Conservation (phyloP, 2,888 invertebrate genomes). For the Eupithecia pulchellata region DNA sequence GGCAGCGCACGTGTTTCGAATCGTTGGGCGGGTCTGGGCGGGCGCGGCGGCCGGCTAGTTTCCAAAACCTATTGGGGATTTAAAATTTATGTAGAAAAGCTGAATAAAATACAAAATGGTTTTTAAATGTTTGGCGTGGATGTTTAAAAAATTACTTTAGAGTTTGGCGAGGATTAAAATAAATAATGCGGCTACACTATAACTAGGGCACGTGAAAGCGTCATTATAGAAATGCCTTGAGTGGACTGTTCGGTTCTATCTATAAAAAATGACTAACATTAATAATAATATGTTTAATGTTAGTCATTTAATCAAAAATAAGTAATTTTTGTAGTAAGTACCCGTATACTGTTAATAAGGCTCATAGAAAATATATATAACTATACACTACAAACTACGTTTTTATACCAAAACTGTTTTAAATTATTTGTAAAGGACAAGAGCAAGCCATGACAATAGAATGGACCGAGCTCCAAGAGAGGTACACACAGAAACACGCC, state of each 20-base stretch:
- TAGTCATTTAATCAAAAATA: no score
- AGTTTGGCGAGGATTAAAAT: background rate
- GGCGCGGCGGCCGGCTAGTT: conserved; percentile 24
- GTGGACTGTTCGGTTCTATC: no score
- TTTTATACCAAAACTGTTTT: conserved; percentile 4
- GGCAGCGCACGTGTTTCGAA: conserved; percentile 38
- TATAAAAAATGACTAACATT: no score
- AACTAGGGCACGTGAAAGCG: no score
- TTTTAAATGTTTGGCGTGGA: conserved; percentile 1
- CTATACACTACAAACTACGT: background rate
- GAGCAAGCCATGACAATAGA: conserved; percentile 42
- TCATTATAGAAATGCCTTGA: no score
- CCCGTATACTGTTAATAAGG: no score
- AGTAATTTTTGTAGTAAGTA: no score
- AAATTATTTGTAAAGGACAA: conserved; percentile 24
- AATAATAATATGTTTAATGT: no score
- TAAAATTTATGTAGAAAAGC: conserved; percentile 35
- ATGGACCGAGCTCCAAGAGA: conserved; percentile 24
- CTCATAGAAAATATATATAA: background rate
- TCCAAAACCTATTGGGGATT: conserved; percentile 22
- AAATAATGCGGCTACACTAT: background rate
- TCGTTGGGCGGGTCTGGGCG: conserved; percentile 21
- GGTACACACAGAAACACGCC: conserved; percentile 55
- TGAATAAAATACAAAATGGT: conserved; percentile 25
- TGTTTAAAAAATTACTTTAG: background rate